A percentile compares a stretch with the other conserved stretches of the same genome.
Evolutionary conservation across 2,888 invertebrate species (phyloP).

Genomic region (Eugnorisma glareosa): DNA sequence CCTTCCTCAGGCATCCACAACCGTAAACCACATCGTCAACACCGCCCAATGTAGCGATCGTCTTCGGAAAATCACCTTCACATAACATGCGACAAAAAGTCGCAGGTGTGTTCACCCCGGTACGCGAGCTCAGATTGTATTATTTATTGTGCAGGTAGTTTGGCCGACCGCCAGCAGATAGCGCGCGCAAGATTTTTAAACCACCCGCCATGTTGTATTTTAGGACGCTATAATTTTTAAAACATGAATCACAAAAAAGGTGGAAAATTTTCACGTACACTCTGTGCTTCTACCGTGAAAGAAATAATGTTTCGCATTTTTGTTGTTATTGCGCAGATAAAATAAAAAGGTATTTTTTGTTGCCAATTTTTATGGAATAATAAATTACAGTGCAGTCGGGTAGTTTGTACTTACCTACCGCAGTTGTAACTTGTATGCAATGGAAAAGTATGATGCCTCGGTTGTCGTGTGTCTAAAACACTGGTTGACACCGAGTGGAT

Average conservation of each 20-base stretch:
- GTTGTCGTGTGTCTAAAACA: not conserved
- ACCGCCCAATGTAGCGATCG: not conserved
- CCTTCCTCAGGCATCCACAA: not conserved
- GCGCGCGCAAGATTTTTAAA: slow-evolving; percentile 86
- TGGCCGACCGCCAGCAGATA: slow-evolving; percentile 87
- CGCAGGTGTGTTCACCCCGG: slow-evolving; percentile 58
- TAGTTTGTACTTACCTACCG: slow-evolving; percentile 21
- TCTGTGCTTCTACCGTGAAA: slow-evolving; percentile 67
- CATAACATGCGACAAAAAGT: slow-evolving; percentile 48
- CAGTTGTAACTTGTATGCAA: not conserved
- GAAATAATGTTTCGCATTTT: slow-evolving; percentile 63
- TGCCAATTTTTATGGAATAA: slow-evolving; percentile 57
- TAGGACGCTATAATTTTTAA: slow-evolving; percentile 85
- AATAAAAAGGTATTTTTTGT: slow-evolving; percentile 51
- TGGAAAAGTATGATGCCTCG: too few relatives aligned
- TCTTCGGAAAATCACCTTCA: not conserved
- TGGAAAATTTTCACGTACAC: slow-evolving; percentile 74
- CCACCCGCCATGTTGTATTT: slow-evolving; percentile 82
- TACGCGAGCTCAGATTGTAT: slow-evolving; percentile 80
- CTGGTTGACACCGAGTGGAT: not conserved
- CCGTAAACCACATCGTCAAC: not conserved
- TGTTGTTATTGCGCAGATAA: slow-evolving; percentile 54
- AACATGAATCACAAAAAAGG: slow-evolving; percentile 85
- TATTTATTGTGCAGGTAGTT: slow-evolving; percentile 89
- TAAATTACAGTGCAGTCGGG: slow-evolving; percentile 45